phyloP scores from a whole-genome alignment of 2,113 vertebrate genomes.

The Nothobranchius kuhntae region DNA sequence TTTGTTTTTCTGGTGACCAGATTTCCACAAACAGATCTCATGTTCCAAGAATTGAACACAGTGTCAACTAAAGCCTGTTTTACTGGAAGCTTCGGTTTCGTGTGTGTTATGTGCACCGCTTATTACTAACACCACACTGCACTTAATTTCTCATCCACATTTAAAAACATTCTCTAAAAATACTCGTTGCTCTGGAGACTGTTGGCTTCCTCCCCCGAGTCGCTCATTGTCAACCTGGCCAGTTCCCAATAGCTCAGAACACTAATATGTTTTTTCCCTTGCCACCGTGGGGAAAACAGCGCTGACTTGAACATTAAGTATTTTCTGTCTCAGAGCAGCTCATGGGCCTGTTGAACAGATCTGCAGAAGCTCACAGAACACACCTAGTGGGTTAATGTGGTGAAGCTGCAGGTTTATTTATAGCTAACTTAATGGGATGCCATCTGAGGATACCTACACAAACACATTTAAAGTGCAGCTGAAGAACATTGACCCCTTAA shows the following conservation, averaged over 20 bases:
- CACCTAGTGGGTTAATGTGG: no score
- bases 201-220: no score
- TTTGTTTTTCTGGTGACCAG: background rate
- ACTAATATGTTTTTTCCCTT: constrained; percentile 51
- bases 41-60: no score
- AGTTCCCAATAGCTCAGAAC: constrained; percentile 42
- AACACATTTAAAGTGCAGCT: no score
- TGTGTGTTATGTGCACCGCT: background rate
- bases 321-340: constrained; percentile 19
- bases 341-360: constrained; percentile 19
- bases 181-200: no score
- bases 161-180: no score
- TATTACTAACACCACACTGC: no score
- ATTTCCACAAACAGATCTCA: no score
- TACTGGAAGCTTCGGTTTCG: background rate
- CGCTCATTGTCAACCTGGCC: constrained; percentile 27
- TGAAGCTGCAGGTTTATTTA: no score
- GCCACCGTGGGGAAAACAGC: constrained; percentile 13
- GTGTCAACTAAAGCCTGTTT: background rate
- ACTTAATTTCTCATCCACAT: no score
- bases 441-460: background rate
- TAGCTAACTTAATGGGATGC: constrained; percentile 29
- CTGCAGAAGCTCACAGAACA: constrained; percentile 6
- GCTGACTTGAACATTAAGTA: constrained; percentile 47
- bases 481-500: constrained; percentile 5